Evolutionary conservation across 2,888 invertebrate species (phyloP).

Genomic region (Agrochola circellaris): DNA sequence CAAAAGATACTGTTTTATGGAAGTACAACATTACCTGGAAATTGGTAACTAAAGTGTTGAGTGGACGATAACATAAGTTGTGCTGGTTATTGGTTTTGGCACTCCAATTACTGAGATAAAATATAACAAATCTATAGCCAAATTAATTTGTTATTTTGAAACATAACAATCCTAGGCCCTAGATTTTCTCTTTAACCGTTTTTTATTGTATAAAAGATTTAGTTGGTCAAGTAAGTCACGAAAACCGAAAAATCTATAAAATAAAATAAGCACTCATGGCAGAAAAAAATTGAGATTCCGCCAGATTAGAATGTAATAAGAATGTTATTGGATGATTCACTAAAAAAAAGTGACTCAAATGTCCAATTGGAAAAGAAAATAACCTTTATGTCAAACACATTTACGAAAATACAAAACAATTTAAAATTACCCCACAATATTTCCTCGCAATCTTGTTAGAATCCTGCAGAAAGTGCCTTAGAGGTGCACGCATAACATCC

Average conservation of each 20-base stretch:
- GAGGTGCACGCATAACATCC: constrained; percentile 73
- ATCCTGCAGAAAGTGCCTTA: constrained; percentile 73
- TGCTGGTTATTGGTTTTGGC: constrained; percentile 22
- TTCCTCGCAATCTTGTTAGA: constrained; percentile 56
- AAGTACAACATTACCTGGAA: constrained; percentile 39
- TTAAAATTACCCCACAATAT: constrained; percentile 62
- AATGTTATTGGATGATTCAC: not conserved
- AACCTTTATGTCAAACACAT: not conserved
- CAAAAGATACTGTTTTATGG: constrained; percentile 62
- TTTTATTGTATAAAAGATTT: not conserved
- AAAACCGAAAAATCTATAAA: not conserved
- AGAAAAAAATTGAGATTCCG: not conserved
- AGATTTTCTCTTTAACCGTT: too few relatives aligned
- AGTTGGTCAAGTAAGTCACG: not conserved
- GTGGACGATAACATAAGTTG: constrained; percentile 60
- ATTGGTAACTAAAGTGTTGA: constrained; percentile 63
- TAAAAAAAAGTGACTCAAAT: not conserved
- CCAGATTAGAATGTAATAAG: not conserved
- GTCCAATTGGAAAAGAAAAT: not conserved
- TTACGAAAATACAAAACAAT: constrained; percentile 55
- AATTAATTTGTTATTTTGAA: too few relatives aligned
- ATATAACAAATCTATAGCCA: not conserved
- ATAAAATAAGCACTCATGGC: not conserved
- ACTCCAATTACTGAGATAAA: constrained; percentile 28
- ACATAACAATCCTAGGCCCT: too few relatives aligned